Base-by-base conservation (phyloP, 2,888 invertebrate species). In the Calephelis perditalis region DNA sequence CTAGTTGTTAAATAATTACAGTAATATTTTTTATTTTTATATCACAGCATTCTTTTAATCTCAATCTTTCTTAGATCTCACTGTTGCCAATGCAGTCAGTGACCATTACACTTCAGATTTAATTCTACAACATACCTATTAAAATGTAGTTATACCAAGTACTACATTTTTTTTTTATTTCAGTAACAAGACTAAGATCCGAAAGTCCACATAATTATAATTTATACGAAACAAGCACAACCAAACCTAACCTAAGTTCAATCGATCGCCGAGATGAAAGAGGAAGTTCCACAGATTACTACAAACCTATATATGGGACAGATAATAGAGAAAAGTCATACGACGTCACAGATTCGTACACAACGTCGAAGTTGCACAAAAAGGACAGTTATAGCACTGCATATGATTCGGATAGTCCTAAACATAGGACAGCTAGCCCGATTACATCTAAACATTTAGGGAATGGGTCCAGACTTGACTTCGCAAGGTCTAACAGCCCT, bases 401-500 rank as follows among this genome's bases (percentile, higher is more conserved):
- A 74, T 90, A 85, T 67, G 89, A 85, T 4, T 81, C 90, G 0
- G 91, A 91, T 65, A 89, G 85, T 70, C 84, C 91, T 2, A 77
- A 85, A 59, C 88, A 90, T 68, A 77, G 84, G 56, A 89, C 91
- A 0, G 86, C 88, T 0, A 86, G 90, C 74, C 85, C 91, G 60
- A 82, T 93, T 81, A 77, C 93, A 73, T 78, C 84, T 54, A 88
- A 92, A 77, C 80, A 92, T 86, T 76, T 93, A 76, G 83, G 91
- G 63, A 79, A 91, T 76, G 88, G 88, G 5, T 76, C 92, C 72
- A 68, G 92, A 68, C 65, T 92, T 70, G 91, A 91, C 54, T 72
- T 88, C 71, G 92, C 83, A 70, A 86, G 89, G 68, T 85, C 91
- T 10, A 77, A 73, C 40, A 86, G 86, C 65, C 87, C 87, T 45